Percentiles rank a stretch among this genome's conserved stretches.
phyloP scores from a whole-genome alignment of 1,140 invertebrate species.

The Drosophila elegans region DNA sequence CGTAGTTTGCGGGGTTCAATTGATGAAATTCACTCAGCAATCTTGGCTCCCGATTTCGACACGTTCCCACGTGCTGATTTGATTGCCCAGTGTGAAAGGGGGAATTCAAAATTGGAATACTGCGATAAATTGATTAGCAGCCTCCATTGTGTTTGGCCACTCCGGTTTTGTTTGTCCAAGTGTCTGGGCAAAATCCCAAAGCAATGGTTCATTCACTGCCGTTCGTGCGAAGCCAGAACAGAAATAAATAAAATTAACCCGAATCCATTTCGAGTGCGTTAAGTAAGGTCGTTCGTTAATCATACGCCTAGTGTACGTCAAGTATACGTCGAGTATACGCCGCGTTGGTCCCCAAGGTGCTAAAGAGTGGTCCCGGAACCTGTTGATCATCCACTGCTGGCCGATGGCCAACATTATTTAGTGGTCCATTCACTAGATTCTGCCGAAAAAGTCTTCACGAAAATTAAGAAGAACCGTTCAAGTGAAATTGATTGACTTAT shows the following conservation, averaged over 20 bases:
- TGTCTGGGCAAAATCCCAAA: constrained; percentile 31
- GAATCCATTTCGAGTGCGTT: constrained; percentile 39
- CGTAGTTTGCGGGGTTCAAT: constrained; percentile 52
- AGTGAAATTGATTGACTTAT: constrained; percentile 32
- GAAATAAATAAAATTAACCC: constrained; percentile 49
- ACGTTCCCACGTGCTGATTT: constrained; percentile 48
- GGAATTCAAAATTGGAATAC: constrained; percentile 18
- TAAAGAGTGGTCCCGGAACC: constrained; percentile 3
- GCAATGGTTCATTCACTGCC: constrained; percentile 50
- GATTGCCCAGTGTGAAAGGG: background rate
- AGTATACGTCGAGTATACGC: constrained; percentile 27
- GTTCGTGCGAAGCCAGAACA: constrained; percentile 25
- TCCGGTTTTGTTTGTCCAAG: constrained; percentile 22
- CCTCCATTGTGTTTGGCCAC: constrained; percentile 11
- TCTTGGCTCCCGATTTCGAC: constrained; percentile 22
- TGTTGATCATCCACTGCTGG: constrained; percentile 50
- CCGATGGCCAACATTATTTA: constrained; percentile 45
- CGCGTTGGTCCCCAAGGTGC: constrained; percentile 21
- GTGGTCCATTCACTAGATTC: constrained; percentile 51
- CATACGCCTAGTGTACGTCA: constrained; percentile 21
- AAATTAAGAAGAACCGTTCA: constrained; percentile 14
- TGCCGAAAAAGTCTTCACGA: constrained; percentile 45
- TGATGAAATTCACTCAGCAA: constrained; percentile 35
- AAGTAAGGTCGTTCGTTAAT: constrained; percentile 57
- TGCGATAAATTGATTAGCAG: constrained; percentile 51